These are phyloP conservation scores for Fregetta grallaria DNA, from an alignment of 2,113 vertebrate genomes.

Conservation along the genomic window DNA sequence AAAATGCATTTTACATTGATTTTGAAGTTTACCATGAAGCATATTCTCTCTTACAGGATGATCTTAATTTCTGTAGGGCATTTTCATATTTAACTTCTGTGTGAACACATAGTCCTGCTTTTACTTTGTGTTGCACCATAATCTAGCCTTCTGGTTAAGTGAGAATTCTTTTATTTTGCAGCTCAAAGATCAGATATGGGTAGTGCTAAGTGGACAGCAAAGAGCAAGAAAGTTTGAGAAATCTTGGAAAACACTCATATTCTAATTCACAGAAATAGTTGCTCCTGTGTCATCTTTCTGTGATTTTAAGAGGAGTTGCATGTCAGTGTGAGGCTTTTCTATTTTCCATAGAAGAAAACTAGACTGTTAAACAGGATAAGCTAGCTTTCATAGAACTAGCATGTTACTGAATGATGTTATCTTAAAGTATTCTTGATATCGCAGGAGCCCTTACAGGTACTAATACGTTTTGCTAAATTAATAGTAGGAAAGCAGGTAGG, in stretches of 20 bases:
- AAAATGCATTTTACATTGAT: background rate
- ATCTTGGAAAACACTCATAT: background rate
- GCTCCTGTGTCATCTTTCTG: background rate
- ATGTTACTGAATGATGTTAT: background rate
- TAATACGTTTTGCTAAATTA: background rate
- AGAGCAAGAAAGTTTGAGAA: background rate
- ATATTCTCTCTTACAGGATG: background rate
- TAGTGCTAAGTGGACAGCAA: background rate
- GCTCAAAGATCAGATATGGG: background rate
- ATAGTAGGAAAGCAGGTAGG: background rate
- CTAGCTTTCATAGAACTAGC: background rate
- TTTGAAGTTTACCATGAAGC: background rate
- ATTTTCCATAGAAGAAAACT: background rate
- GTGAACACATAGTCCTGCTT: background rate
- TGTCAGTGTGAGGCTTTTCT: background rate
- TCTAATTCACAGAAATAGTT: background rate
- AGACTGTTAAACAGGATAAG: background rate
- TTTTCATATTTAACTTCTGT: background rate
- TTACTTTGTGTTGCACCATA: background rate
- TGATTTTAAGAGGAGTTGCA: background rate
- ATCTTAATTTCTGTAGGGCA: background rate
- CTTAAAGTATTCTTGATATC: background rate
- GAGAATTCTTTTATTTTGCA: background rate
- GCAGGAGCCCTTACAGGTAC: background rate
- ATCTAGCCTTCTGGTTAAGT: background rate